Base-by-base conservation (phyloP, 2,113 vertebrate species). In the Neoarius graeffei region DNA sequence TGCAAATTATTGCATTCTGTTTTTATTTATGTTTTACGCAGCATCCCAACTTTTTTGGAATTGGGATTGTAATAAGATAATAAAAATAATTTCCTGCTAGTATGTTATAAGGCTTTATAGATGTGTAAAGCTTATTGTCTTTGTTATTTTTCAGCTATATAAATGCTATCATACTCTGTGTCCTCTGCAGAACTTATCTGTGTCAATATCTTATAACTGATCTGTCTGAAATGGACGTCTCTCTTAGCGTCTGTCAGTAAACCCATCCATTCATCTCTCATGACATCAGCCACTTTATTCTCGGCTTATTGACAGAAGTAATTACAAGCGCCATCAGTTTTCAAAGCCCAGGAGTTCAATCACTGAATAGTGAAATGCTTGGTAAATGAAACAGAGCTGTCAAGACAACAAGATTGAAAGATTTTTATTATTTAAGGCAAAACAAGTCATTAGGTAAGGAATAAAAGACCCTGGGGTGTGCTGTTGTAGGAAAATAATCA, bases 161-260 rank as follows among this genome's bases (percentile, higher is more conserved):
- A 23, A 57, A 17, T 57, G 14, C 35, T 30, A 19, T 14, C 1
- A 4, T 30, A 4, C 25, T 56, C 76, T 1, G 23, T 54, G 50
- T 13, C 50, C 54, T 27, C n/a, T 81, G 77, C 77, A 81, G 52
- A 19, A 81, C n/a, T 9, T 81, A 42, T 42, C 42, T 8, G 7
- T 60, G 56, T 23, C 56, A 81, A 60, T 79, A 79, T 81, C 79
- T 59, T 81, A 59, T 60, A 35, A 81, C 11, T 10, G 79, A 35
- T 81, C 56, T 59, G 56, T 81, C 56, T 60, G 56, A 81, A 59
- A 59, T 1, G 56, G 27, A 59, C 9, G 30, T 35, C 56, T 23
- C 17, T 59, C 56, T 60, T 60, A 35, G 79, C 2, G 8, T 35
- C 54, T 81, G 79, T 81, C 79, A 35, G 79, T 57, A 30, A 81